phyloP scores from a whole-genome alignment of 2,113 vertebrate species.

The Toxotes chatareus region DNA sequence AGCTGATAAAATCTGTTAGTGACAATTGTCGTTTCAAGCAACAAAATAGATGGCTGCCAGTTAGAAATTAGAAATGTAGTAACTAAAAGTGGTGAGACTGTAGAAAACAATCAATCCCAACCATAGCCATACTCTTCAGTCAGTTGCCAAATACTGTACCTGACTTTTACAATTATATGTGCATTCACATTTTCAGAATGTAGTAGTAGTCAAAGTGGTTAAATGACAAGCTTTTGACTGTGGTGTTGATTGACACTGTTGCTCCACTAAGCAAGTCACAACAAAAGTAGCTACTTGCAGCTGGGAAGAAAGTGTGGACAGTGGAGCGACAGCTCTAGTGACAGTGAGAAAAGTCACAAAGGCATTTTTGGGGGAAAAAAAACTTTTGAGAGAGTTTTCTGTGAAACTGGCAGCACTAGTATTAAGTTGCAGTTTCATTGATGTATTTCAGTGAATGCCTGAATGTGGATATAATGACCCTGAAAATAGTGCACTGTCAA shows the following conservation, averaged over 20 bases:
- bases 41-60: background rate
- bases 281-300: background rate
- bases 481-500: background rate
- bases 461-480: background rate
- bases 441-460: background rate
- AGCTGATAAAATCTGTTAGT: background rate
- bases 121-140: too few relatives aligned
- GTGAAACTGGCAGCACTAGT: background rate
- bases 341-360: background rate
- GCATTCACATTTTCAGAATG: background rate
- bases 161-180: background rate
- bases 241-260: slow-evolving; percentile 7
- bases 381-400: background rate
- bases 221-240: background rate
- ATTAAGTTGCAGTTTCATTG: background rate
- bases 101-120: background rate
- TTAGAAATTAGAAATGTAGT: background rate
- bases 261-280: background rate
- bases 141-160: too few relatives aligned
- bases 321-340: background rate
- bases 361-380: background rate
- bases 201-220: background rate
- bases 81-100: background rate
- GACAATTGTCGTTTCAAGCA: too few relatives aligned
- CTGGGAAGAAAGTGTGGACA: background rate